Conservation (phyloP, 2,888 invertebrate genomes). For the Monoplex corrugatus region DNA sequence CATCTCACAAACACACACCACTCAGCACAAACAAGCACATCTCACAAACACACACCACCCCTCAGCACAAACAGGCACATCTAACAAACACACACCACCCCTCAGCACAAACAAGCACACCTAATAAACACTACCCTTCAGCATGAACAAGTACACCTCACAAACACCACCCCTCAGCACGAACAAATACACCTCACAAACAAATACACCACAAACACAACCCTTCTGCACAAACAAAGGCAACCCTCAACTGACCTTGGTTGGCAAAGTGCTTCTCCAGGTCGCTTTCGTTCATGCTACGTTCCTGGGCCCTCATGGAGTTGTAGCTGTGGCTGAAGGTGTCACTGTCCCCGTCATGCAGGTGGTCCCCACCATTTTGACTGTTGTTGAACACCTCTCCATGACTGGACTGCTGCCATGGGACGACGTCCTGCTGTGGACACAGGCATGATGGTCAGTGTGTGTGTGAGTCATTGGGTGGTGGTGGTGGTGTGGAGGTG, state of each 20-base stretch:
- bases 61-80: too few species aligned
- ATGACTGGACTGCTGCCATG: neutral
- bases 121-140: too few species aligned
- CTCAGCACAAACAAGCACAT: too few species aligned
- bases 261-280: slow-evolving; percentile 93
- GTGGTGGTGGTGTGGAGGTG: too few species aligned
- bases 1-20: too few species aligned
- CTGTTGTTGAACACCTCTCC: neutral
- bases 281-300: slow-evolving; percentile 88
- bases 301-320: slow-evolving; percentile 52
- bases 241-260: slow-evolving; percentile 64
- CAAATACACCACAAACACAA: neutral
- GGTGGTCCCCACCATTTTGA: slow-evolving; percentile 6
- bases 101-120: slow-evolving; percentile 5
- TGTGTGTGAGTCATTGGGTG: too few species aligned
- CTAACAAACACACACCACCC: neutral
- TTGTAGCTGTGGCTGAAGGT: slow-evolving; percentile 53
- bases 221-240: neutral
- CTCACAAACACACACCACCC: too few species aligned
- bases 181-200: neutral
- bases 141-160: neutral
- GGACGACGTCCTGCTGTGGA: slow-evolving; percentile 4
- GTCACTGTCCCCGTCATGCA: slow-evolving; percentile 40
- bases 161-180: neutral
- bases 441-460: too few species aligned